Evolutionary conservation across 2,797 vertebrate genomes (phyloP).

Genomic region (Spinus pinus): DNA sequence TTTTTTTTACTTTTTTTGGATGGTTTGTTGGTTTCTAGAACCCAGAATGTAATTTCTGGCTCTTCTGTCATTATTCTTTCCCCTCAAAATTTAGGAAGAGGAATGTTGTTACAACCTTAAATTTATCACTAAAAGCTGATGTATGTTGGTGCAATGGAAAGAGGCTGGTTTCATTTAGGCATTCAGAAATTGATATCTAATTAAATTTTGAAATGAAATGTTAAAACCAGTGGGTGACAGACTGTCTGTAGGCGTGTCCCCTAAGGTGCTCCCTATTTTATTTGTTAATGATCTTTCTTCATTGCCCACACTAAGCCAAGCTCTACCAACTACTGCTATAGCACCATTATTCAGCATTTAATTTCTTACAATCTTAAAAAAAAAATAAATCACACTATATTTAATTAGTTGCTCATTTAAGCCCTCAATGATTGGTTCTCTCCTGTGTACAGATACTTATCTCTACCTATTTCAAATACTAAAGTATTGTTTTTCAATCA

Average conservation of each 20-base stretch:
- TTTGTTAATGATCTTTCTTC: slow-evolving; percentile 46
- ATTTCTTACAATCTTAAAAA: background rate
- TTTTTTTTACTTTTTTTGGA: background rate
- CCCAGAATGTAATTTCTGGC: background rate
- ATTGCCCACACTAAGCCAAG: slow-evolving; percentile 2
- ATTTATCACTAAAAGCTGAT: background rate
- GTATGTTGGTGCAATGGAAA: background rate
- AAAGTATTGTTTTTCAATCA: background rate
- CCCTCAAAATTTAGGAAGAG: background rate
- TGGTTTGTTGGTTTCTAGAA: background rate
- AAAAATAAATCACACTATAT: background rate
- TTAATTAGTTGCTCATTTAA: background rate
- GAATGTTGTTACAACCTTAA: background rate
- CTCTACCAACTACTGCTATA: background rate
- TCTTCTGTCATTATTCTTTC: background rate
- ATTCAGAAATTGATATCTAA: slow-evolving; percentile 54
- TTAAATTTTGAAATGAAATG: slow-evolving; percentile 69
- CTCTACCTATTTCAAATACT: background rate
- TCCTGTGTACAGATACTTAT: background rate
- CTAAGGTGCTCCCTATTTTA: slow-evolving; percentile 58
- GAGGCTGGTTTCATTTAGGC: slow-evolving; percentile 46
- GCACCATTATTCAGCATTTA: background rate
- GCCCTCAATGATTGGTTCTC: background rate
- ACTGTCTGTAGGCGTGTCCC: slow-evolving; percentile 70
- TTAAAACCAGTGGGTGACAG: slow-evolving; percentile 68